These are phyloP conservation scores for Helicoverpa armigera DNA, from an alignment of 1,140 invertebrate genomes.

Conservation along the genomic window DNA sequence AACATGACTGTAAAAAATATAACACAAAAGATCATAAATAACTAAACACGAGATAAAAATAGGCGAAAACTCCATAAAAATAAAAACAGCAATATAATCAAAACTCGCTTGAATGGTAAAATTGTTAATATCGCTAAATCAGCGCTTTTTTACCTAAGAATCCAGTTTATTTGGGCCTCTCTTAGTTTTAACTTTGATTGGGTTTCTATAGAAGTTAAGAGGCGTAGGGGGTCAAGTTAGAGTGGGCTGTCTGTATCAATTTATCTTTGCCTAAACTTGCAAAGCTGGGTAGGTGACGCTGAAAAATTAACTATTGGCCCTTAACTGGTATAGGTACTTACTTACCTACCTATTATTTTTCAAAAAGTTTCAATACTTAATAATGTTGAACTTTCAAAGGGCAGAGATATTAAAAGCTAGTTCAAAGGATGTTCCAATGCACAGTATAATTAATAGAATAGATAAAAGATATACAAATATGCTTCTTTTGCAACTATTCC, in stretches of 20 bases:
- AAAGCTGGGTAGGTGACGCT: conserved; percentile 50
- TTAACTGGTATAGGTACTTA: neutral
- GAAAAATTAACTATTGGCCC: conserved; percentile 51
- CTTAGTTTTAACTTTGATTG: conserved; percentile 19
- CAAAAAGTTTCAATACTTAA: too few relatives aligned
- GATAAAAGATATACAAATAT: too few relatives aligned
- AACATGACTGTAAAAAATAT: conserved; percentile 4
- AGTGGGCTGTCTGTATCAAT: conserved; percentile 45
- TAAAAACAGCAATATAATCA: conserved; percentile 42
- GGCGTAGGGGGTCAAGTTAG: conserved; percentile 24
- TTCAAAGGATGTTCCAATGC: too few relatives aligned
- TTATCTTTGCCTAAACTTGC: conserved; percentile 52
- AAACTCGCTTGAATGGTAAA: conserved; percentile 47
- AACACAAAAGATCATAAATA: conserved; percentile 8
- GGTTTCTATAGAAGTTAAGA: neutral
- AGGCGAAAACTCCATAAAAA: conserved; percentile 18
- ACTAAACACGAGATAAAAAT: conserved; percentile 1
- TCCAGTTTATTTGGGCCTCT: conserved; percentile 17
- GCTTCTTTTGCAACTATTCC: too few relatives aligned
- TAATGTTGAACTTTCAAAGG: too few relatives aligned
- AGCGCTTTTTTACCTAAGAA: conserved; percentile 38
- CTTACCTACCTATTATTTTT: too few relatives aligned
- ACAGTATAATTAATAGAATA: neutral
- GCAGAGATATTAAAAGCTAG: too few relatives aligned
- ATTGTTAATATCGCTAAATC: conserved; percentile 53